Base-by-base conservation (phyloP, 2,888 invertebrate species). In the Pomacea canaliculata region DNA sequence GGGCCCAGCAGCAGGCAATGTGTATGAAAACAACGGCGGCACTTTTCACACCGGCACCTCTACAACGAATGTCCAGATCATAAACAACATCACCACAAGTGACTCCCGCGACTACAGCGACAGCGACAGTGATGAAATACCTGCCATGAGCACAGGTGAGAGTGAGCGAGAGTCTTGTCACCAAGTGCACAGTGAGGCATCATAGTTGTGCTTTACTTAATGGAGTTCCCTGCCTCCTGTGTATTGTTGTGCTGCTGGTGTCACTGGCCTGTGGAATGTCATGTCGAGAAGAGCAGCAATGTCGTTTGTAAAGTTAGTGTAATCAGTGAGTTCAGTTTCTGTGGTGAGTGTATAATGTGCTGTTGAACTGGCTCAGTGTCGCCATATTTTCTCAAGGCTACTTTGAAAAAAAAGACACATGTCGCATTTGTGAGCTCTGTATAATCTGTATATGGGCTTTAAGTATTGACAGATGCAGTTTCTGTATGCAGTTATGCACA, bases 61-160 rank as follows among this genome's bases (percentile, higher is more conserved):
- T 27, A 48, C 19, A 13, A 59, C 49, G 59, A 68, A 18, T 56
- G 65, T 37, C 23, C 37, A 51, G 7, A 73, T 59, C 46, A 73
- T 78, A 48, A 79, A 68, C 48, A 73, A 70, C 51, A 71, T 49
- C 56, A 78, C 76, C 74, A 77, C 77, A 37, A 76, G 74, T 46
- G 81, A 79, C 72, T 81, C 83, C 27, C 78, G 79, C 63, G 84
- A 83, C 75, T 79, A 80, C 77, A 82, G 82, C 76, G 84, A 83
- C 71, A 82, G 78, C 5, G 85, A 85, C 62, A 83, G 83, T 71
- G 85, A 85, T 76, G 85, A 85, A 79, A 85, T 85, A 65, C 84
- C 85, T n/a, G 83, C 83, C 3, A 84, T 84, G 27, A 78, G 79
- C 27, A 78, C 84, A 81, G 84, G 85, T 85, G 68, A 63, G 79